Percentiles rank a stretch among this genome's conserved stretches.
These are phyloP conservation scores for Tychaedon coryphoeus DNA, from an alignment of 2,113 vertebrate genomes.

Conservation along the genomic window DNA sequence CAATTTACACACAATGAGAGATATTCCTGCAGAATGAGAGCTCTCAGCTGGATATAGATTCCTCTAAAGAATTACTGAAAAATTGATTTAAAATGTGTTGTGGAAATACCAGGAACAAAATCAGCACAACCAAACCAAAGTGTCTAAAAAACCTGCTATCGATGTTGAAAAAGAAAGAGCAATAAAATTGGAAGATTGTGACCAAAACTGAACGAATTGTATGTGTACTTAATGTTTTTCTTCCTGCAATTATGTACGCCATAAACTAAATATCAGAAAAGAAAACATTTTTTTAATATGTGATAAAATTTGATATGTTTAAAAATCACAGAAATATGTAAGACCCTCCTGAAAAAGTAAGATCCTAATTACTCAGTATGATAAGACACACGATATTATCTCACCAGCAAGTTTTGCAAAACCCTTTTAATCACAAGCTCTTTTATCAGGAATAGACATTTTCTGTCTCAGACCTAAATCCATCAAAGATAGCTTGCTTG, in stretches of 20 bases:
- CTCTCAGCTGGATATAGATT: not conserved
- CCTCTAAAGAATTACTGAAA: not conserved
- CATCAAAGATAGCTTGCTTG: not conserved
- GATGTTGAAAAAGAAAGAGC: not conserved
- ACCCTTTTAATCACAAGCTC: not conserved
- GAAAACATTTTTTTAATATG: not conserved
- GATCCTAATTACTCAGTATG: not conserved
- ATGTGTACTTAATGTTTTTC: not conserved
- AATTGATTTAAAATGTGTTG: not conserved
- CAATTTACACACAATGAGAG: not conserved
- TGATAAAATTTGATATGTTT: not conserved
- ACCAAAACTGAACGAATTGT: not conserved
- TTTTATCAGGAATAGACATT: not conserved
- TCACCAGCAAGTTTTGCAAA: not conserved
- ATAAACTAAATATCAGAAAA: not conserved
- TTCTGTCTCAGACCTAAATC: not conserved
- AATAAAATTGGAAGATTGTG: not conserved
- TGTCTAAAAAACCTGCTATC: not conserved
- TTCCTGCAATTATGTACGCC: not conserved
- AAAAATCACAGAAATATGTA: not conserved
- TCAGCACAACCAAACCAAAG: not conserved
- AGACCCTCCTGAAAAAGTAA: not conserved
- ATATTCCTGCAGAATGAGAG: not conserved
- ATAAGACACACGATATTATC: not conserved
- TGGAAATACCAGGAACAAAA: not conserved